Base-by-base conservation (phyloP, 2,888 invertebrate species). In the Oscheius sp. region DNA sequence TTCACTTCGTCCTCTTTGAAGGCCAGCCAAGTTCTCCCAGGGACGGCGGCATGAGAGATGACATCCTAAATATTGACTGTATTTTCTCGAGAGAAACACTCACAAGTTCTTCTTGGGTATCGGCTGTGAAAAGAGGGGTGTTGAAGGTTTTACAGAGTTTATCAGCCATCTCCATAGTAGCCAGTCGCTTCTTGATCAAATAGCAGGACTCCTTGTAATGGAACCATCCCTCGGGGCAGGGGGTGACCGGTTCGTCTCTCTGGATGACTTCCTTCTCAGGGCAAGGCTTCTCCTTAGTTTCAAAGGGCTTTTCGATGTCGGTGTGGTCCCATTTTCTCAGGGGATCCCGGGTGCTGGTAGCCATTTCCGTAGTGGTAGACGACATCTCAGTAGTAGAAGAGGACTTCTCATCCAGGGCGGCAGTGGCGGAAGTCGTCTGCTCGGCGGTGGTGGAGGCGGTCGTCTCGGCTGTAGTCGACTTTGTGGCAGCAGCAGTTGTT, bases 151-250 rank as follows among this genome's bases (percentile, higher is more conserved):
- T n/a, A 52, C 66, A 66, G 52, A 52, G 6, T 18, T 49, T 16
- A 18, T 52, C 52, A n/a, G 66, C 66, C 35, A 29, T 27, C 12
- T 27, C 35, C 52, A 66, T 49, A 6, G 49, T 29, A n/a, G 27
- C 66, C 7, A 18, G 18, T 9, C 29, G 25, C 52, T 66, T 27
- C 52, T 52, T 23, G 52, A 66, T 49, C 27, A 66, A 35, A 27
- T 49, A 66, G 52, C 66, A 66, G n/a, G 66, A 66, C 35, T 66
- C 52, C n/a, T 35, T 25, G 52, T 52, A 66, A n/a, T 52, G 66
- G 21, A 46, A 2, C 66, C 66, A 66, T 29, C 35, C 52, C 3
- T 49, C 27, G n/a, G 66, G 66, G 49, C 66, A 66, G 13, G 66
- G 29, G n/a, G 12, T 1, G 21, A 41, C 18, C 3, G 45, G 43